These are phyloP conservation scores for Drosophila novamexicana DNA, from an alignment of 1,140 invertebrate species.

Conservation along the genomic window DNA sequence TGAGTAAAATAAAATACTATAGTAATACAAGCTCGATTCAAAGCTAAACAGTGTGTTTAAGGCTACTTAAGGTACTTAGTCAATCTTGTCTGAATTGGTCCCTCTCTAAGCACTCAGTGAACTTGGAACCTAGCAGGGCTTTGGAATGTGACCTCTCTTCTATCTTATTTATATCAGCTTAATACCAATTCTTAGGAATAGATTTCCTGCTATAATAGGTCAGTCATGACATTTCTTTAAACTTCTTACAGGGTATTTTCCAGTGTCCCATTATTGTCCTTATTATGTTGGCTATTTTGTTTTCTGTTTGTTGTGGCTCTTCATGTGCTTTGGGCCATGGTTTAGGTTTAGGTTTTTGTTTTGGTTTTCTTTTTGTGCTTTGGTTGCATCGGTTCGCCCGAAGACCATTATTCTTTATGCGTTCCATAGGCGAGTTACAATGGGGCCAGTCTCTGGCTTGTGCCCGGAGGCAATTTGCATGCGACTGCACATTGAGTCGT, in stretches of 20 bases:
- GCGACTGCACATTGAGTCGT: neutral
- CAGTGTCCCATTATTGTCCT: neutral
- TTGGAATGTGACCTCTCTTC: neutral
- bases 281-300: neutral
- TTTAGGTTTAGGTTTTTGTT: constrained; percentile 52
- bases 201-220: too few relatives aligned
- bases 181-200: too few relatives aligned
- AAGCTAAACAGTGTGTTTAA: too few relatives aligned
- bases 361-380: constrained; percentile 20
- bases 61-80: too few relatives aligned
- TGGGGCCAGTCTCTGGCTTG: neutral
- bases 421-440: constrained; percentile 49
- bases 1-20: too few relatives aligned
- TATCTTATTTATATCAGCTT: neutral
- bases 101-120: too few relatives aligned
- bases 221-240: neutral
- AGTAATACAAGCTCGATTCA: too few relatives aligned
- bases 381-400: constrained; percentile 23
- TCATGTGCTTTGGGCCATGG: constrained; percentile 17
- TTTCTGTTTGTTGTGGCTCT: constrained; percentile 22
- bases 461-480: constrained; percentile 19
- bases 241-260: neutral
- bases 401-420: constrained; percentile 74
- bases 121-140: too few relatives aligned
- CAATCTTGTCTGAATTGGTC: too few relatives aligned